Conservation (phyloP, 2,888 invertebrate species). For the Rambutsinella grinnellia region DNA sequence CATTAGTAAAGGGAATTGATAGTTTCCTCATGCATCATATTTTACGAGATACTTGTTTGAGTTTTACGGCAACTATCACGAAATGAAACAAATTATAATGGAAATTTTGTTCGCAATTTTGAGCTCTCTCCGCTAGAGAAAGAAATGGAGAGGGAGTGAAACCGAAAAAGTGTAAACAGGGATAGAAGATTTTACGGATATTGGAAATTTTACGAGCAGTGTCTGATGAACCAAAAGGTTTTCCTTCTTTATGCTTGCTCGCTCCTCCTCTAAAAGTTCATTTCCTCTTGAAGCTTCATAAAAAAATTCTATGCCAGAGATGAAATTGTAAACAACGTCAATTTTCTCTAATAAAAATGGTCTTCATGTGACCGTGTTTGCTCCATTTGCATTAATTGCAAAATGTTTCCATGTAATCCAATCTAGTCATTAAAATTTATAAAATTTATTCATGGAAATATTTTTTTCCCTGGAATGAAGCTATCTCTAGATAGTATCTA, state of each 20-base stretch:
- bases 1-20: slow-evolving; percentile 49
- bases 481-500: no score
- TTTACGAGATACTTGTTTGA: slow-evolving; percentile 52
- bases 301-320: background rate
- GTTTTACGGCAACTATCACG: slow-evolving; percentile 43
- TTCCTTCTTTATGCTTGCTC: background rate
- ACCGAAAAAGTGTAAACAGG: slow-evolving; percentile 22
- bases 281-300: background rate
- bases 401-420: slow-evolving; percentile 11
- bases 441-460: slow-evolving; percentile 23
- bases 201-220: slow-evolving; percentile 53
- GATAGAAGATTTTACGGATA: slow-evolving; percentile 58
- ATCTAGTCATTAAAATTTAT: slow-evolving; percentile 30
- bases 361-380: slow-evolving; percentile 1
- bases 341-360: slow-evolving; percentile 49
- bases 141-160: no score
- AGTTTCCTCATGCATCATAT: slow-evolving; percentile 53
- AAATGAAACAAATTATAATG: slow-evolving; percentile 57
- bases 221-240: slow-evolving; percentile 36
- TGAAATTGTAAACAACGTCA: slow-evolving; percentile 51
- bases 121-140: no score
- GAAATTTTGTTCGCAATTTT: slow-evolving; percentile 53
- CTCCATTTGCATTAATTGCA: slow-evolving; percentile 52
- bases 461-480: background rate
- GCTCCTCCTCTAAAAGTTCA: background rate